Evolutionary conservation across 2,888 invertebrate genomes (phyloP), one percentile per base, ranked within the genome.

Genomic region (Polymixis flavicincta): DNA sequence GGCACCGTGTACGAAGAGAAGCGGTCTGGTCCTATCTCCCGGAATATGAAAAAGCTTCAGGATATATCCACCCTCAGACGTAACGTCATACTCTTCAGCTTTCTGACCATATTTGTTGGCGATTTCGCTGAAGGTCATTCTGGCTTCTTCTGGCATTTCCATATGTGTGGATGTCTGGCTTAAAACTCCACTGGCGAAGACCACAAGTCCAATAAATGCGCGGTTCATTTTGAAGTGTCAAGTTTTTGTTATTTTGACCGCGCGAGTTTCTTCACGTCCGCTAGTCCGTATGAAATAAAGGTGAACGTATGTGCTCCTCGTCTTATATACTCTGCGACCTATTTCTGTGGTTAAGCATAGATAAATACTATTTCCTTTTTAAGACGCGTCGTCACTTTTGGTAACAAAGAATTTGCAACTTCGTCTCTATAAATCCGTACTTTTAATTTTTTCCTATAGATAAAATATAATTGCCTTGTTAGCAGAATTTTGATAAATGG

Each of bases 31-130:
- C 32, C 60, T 87, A 50, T 88, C 85, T 28, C 91, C 90, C 3
- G 84, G 79, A 25, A 93, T 89, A 14, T 87, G 89, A 74, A 91
- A 92, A 17, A 93, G 68, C n/a, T 87, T 90, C 25, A 93, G 74
- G 61, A 91, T 87, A 66, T 93, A 93, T 32, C 92, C 92, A 37
- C 90, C 93, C 74, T 86, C 84, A 0, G 92, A 91, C 22, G 75
- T 79, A 9, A 92, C 79, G 17, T 90, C 85, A 64, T 90, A 87
- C 69, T 89, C 89, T 76, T 91, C 89, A 0, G 88, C 82, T 57
- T 80, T 70, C 52, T 90, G 87, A 0, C 90, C 91, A 69, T 92
- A 92, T 71, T 92, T 92, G 9, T 71, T 73, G 0, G 92, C 89
- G 0, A 92, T 82, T 37, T 86, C 87, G 13, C 85, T 85, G 78